Conservation (phyloP, 2,888 invertebrate genomes). For the Xylocampa areola region DNA sequence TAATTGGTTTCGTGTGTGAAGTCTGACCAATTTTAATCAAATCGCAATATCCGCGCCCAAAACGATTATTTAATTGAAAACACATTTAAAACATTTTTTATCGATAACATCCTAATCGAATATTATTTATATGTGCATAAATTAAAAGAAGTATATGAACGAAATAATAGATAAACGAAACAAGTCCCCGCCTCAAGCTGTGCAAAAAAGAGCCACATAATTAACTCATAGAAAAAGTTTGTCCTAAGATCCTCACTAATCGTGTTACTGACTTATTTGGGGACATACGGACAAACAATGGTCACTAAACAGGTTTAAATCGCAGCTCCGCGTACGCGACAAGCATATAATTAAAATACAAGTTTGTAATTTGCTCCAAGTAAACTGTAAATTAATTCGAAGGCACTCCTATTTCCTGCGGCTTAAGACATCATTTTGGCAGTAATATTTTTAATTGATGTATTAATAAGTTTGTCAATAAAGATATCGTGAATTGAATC, state of each 20-base stretch:
- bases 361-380: conserved; percentile 49
- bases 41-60: conserved; percentile 11
- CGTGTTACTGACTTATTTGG: conserved; percentile 69
- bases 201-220: conserved; percentile 46
- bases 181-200: conserved; percentile 4
- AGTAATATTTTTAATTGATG: conserved; percentile 15
- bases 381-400: conserved; percentile 27
- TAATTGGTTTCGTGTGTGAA: conserved; percentile 19
- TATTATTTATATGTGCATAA: conserved; percentile 47
- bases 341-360: conserved; percentile 78
- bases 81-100: conserved; percentile 37
- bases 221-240: conserved; percentile 43
- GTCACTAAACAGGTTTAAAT: conserved; percentile 85
- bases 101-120: conserved; percentile 16
- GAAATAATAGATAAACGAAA: conserved; percentile 26
- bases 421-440: conserved; percentile 44
- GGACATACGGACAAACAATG: conserved; percentile 73
- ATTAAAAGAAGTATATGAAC: conserved; percentile 24
- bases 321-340: conserved; percentile 80
- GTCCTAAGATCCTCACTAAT: conserved; percentile 65
- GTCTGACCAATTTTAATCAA: conserved; percentile 24
- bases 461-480: conserved; percentile 43
- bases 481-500: conserved; percentile 53
- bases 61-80: conserved; percentile 25
- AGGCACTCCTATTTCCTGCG: conserved; percentile 23